Percentiles rank a stretch among this genome's conserved stretches.
Conservation (phyloP, 1,140 invertebrate species). For the Manduca sexta region DNA sequence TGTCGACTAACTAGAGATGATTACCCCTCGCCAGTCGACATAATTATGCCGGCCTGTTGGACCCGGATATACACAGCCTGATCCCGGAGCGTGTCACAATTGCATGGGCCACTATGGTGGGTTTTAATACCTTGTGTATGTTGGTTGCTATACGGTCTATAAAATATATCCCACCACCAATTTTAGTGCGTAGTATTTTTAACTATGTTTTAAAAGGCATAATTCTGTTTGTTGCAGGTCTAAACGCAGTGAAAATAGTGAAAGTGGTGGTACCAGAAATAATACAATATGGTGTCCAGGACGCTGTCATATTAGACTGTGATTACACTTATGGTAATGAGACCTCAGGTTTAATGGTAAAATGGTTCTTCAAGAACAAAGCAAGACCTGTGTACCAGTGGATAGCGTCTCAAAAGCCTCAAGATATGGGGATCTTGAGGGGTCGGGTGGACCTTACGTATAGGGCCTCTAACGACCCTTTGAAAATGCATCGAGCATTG, state of each 20-base stretch:
- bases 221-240: constrained; percentile 62
- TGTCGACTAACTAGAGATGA: too few relatives aligned
- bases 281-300: constrained; percentile 78
- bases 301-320: constrained; percentile 83
- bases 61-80: too few relatives aligned
- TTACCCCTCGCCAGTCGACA: too few relatives aligned
- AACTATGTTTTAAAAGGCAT: too few relatives aligned
- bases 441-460: constrained; percentile 79
- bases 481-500: constrained; percentile 78
- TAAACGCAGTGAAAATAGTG: constrained; percentile 75
- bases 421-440: constrained; percentile 76
- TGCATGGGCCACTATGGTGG: too few relatives aligned
- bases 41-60: too few relatives aligned
- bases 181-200: too few relatives aligned
- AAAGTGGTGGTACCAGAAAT: constrained; percentile 79
- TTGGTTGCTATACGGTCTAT: too few relatives aligned
- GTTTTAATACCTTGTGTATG: too few relatives aligned
- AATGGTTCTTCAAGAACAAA: constrained; percentile 84
- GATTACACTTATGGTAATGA: constrained; percentile 79
- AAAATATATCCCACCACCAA: too few relatives aligned
- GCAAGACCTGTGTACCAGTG: constrained; percentile 83
- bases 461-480: constrained; percentile 72
- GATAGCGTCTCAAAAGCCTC: constrained; percentile 78
- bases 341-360: constrained; percentile 78
- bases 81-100: too few relatives aligned